These are phyloP conservation scores for Spinus pinus DNA, from an alignment of 2,797 vertebrate genomes.

Conservation along the genomic window DNA sequence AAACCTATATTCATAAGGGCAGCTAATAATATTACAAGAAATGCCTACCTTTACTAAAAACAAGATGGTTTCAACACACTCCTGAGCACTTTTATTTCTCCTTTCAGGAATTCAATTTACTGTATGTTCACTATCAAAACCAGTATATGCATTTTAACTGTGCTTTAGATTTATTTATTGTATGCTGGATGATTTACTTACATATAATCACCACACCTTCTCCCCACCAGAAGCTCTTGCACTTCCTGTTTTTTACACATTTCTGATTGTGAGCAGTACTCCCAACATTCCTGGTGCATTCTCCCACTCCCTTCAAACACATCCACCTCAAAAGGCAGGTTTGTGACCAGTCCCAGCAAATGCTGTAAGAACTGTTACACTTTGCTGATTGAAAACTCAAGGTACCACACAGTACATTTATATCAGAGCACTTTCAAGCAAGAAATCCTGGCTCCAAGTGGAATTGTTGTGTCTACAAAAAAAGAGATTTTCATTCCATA, in stretches of 20 bases:
- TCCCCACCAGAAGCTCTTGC: not conserved
- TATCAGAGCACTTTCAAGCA: not conserved
- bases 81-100: not conserved
- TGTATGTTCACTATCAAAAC: not conserved
- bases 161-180: not conserved
- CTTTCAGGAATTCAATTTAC: not conserved
- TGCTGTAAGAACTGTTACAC: not conserved
- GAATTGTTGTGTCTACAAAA: not conserved
- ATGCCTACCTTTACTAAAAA: not conserved
- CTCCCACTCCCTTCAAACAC: not conserved
- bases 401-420: not conserved
- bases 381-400: not conserved
- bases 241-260: not conserved
- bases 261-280: not conserved
- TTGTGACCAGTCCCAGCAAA: not conserved
- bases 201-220: not conserved
- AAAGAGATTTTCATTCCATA: not conserved
- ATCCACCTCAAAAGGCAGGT: not conserved
- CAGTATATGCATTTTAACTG: not conserved
- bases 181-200: not conserved
- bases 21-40: not conserved
- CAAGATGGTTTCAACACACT: not conserved
- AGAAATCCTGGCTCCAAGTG: not conserved
- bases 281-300: not conserved
- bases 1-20: not conserved